A percentile compares a stretch with the other conserved stretches of the same genome.
These are phyloP conservation scores for Brachyhypopomus occidentalis DNA, from an alignment of 2,113 vertebrate species.

Conservation along the genomic window DNA sequence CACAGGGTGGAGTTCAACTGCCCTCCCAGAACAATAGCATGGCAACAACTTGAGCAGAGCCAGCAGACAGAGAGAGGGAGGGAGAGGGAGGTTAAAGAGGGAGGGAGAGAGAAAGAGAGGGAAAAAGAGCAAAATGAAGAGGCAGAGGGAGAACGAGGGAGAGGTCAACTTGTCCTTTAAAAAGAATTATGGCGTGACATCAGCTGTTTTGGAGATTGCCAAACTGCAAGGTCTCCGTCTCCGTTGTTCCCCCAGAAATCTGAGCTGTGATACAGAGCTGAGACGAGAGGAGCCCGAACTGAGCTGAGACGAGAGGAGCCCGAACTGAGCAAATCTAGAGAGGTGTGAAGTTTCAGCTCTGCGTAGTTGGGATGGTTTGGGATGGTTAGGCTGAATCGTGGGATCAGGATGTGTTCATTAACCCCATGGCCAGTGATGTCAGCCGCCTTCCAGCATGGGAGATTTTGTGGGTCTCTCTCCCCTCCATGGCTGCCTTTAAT, in stretches of 20 bases:
- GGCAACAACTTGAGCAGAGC: not conserved
- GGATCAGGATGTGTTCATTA: constrained; percentile 30
- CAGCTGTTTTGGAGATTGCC: not conserved
- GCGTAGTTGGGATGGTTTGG: constrained; percentile 11
- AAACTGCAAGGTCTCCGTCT: not conserved
- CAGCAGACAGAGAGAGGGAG: not conserved
- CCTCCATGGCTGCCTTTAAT: no score
- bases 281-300: not conserved
- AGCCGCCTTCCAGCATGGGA: constrained; percentile 4
- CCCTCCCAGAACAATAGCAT: constrained; percentile 35
- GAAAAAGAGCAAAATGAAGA: no score
- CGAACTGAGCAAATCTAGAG: not conserved
- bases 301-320: not conserved
- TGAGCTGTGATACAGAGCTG: not conserved
- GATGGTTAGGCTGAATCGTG: constrained; percentile 32
- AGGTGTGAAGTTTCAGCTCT: not conserved
- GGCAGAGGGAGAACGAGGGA: constrained; percentile 21
- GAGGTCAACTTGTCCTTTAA: constrained; percentile 34
- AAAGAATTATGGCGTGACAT: constrained; percentile 29
- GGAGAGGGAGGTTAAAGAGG: constrained; percentile 42
- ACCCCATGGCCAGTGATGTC: constrained; percentile 22
- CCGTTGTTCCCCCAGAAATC: not conserved
- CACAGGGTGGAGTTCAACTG: constrained; percentile 32
- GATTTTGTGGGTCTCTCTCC: not conserved
- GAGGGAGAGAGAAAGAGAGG: constrained; percentile 21